A percentile compares a stretch with the other conserved stretches of the same genome.
These are phyloP conservation scores for Climacteris rufus DNA, from an alignment of 2,113 vertebrate species.

Conservation along the genomic window DNA sequence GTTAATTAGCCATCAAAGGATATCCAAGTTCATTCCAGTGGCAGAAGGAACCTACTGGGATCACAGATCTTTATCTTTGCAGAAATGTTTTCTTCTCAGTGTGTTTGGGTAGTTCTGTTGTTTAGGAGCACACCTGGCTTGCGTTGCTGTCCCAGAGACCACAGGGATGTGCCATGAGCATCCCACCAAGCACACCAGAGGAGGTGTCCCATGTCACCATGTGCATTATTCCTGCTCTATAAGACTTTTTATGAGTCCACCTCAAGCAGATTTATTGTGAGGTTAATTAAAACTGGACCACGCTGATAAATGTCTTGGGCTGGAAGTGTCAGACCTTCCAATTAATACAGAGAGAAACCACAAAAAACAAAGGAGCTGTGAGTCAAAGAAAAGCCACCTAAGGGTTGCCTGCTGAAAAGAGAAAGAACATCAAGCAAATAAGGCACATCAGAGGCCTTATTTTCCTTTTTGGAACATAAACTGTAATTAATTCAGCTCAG, in stretches of 20 bases:
- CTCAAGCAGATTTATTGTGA: neutral
- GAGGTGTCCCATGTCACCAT: neutral
- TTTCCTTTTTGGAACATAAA: neutral
- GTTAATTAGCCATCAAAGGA: neutral
- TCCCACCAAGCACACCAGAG: neutral
- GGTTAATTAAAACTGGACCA: slow-evolving; percentile 73
- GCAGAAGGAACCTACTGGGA: neutral
- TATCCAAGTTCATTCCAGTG: neutral
- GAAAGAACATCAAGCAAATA: slow-evolving; percentile 24
- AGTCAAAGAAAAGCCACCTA: slow-evolving; percentile 39
- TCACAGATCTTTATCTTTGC: neutral
- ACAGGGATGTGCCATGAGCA: neutral
- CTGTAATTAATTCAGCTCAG: slow-evolving; percentile 54
- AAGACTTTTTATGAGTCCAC: neutral
- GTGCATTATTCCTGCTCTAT: neutral
- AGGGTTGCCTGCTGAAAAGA: neutral
- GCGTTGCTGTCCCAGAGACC: neutral
- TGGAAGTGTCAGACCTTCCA: slow-evolving; percentile 68
- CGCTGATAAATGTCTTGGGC: slow-evolving; percentile 64
- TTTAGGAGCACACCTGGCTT: neutral
- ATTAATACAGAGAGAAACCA: slow-evolving; percentile 68
- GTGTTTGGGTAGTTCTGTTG: neutral
- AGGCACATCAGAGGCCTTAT: slow-evolving; percentile 16
- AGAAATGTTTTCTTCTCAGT: neutral
- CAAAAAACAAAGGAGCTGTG: slow-evolving; percentile 29